Evolutionary conservation across 2,888 invertebrate genomes (phyloP).

Genomic region (Siphlonurus alternatus): DNA sequence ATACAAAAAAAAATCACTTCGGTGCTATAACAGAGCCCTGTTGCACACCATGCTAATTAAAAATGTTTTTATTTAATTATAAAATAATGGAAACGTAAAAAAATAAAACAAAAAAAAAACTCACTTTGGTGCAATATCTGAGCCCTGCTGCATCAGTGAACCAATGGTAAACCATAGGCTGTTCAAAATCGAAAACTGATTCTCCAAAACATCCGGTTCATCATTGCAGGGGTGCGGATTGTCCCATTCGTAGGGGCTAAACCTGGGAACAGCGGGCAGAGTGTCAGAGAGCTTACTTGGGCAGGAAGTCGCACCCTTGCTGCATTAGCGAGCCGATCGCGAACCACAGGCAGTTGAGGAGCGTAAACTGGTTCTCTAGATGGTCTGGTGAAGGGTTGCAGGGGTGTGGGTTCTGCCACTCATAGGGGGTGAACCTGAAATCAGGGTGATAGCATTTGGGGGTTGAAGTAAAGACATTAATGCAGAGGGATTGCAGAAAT

Average conservation of each 20-base stretch:
- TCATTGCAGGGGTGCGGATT: constrained; percentile 72
- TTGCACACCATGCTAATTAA: no score
- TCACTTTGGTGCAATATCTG: constrained; percentile 83
- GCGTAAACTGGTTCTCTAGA: constrained; percentile 81
- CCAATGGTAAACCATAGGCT: constrained; percentile 91
- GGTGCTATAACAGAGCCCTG: no score
- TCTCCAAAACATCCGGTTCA: constrained; percentile 72
- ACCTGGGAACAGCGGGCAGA: constrained; percentile 34
- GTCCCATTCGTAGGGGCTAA: constrained; percentile 89
- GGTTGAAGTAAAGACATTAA: neutral
- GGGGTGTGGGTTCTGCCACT: constrained; percentile 84
- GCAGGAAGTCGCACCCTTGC: constrained; percentile 89
- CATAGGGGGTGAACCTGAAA: constrained; percentile 81
- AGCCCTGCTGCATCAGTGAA: constrained; percentile 84
- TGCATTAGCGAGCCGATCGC: constrained; percentile 90
- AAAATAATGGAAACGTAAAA: no score
- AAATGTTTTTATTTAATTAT: no score
- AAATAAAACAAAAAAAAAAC: constrained; percentile 21
- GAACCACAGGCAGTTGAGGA: constrained; percentile 94
- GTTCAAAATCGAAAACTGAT: constrained; percentile 80
- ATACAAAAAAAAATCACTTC: no score
- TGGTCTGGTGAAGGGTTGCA: constrained; percentile 58
- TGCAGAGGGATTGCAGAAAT: no score
- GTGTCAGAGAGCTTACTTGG: constrained; percentile 53
- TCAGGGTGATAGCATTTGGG: constrained; percentile 4